Conservation (phyloP, 2,797 vertebrate species). For the Pseudotriccus pelzelni region DNA sequence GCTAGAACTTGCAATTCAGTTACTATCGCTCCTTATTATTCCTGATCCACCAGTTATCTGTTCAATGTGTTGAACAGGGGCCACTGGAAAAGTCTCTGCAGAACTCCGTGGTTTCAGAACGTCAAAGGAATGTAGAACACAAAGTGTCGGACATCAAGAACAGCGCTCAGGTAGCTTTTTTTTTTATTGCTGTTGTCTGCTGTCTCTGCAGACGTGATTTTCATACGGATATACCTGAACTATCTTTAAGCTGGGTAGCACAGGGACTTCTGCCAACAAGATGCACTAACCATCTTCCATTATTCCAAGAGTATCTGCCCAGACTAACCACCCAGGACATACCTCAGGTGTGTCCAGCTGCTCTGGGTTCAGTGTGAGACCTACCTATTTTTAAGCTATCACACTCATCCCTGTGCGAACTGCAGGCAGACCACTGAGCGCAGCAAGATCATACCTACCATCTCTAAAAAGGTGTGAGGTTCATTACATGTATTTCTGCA, state of each 20-base stretch:
- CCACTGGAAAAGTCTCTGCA: slow-evolving; percentile 91
- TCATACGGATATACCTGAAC: not conserved
- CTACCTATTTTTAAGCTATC: not conserved
- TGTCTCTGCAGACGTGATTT: not conserved
- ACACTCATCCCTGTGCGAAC: fast-evolving
- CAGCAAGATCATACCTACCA: not conserved
- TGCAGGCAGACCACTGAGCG: not conserved
- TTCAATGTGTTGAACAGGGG: slow-evolving; percentile 79
- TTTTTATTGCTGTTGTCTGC: not conserved
- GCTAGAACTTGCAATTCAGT: not conserved
- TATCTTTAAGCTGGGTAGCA: not conserved
- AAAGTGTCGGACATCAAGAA: slow-evolving; percentile 87
- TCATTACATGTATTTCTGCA: not conserved
- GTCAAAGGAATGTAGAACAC: slow-evolving; percentile 90
- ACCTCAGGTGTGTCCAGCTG: not conserved
- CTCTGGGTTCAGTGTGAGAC: not conserved
- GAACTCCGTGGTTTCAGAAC: slow-evolving; percentile 86
- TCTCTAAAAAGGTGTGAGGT: not conserved
- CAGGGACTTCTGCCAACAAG: not conserved
- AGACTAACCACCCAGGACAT: not conserved
- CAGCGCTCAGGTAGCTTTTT: slow-evolving; percentile 85
- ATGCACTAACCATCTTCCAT: not conserved
- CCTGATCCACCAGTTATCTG: not conserved
- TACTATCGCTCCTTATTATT: not conserved
- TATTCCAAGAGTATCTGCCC: not conserved